These are phyloP conservation scores for Tipula unca DNA, from an alignment of 2,888 invertebrate species.

Conservation along the genomic window DNA sequence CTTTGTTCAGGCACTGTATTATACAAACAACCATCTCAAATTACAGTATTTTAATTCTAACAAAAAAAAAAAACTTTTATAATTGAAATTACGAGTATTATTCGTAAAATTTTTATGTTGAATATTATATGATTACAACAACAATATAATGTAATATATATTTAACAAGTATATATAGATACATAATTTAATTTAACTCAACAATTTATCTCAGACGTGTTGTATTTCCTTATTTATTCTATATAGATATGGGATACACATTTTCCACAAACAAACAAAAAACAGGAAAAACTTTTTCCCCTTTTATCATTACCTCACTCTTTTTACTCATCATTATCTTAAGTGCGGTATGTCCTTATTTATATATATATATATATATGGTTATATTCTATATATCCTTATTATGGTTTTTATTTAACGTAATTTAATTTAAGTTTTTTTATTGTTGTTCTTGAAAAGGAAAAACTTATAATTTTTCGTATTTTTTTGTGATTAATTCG, in stretches of 20 bases:
- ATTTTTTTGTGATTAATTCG: neutral
- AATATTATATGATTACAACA: neutral
- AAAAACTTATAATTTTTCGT: neutral
- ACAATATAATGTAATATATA: neutral
- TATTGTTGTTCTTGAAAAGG: neutral
- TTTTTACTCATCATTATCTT: neutral
- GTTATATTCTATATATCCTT: neutral
- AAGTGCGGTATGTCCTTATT: conserved; percentile 14
- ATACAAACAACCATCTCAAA: neutral
- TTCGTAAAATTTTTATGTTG: neutral
- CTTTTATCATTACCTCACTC: neutral
- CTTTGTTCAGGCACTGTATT: neutral
- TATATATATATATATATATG: neutral
- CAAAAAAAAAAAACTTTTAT: neutral
- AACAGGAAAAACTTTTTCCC: neutral
- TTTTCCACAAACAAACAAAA: neutral
- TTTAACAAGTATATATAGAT: neutral
- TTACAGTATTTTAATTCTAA: neutral
- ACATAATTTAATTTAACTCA: neutral
- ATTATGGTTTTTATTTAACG: neutral
- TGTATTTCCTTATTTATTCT: neutral
- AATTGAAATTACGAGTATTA: neutral
- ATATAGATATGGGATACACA: neutral
- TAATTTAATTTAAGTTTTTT: neutral
- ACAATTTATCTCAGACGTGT: conserved; percentile 3